Evolutionary conservation across 2,888 invertebrate species (phyloP), one percentile per base, ranked within the genome.

Genomic region (Drosophila subsilvestris): DNA sequence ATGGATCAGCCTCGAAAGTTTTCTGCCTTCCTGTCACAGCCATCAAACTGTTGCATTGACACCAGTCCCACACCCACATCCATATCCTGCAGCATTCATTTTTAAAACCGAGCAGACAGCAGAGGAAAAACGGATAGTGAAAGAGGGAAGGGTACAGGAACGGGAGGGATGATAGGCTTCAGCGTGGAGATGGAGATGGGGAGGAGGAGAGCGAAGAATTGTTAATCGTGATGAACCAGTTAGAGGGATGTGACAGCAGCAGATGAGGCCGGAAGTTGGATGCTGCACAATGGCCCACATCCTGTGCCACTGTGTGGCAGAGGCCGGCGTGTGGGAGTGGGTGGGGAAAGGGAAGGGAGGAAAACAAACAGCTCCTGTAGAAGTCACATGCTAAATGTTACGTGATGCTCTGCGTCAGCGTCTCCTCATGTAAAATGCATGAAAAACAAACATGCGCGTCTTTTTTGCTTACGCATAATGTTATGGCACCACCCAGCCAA

Each of bases 191-290:
- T 3, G 1, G 32, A 9, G 8, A 1, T 25, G 20, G 4, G 6
- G 25, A 6, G 12, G 17, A 29, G 18, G 51, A 42, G 22, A 4
- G 27, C 48, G n/a, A 29, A 37, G 54, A 68, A 74, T 76, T 79
- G 82, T 85, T 83, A 85, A 87, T 84, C 86, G 85, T 77, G 87
- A 87, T 83, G 87, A 81, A 79, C 85, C 85, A 84, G 83, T 87
- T 87, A 81, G 60, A 17, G n/a, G n/a, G 66, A 72, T 57, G 73
- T 71, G 71, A 72, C 73, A 63, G 63, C 43, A 68, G 47, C 51
- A 50, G 32, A 17, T n/a, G 37, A 17, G 25, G 49, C 62, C 51
- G 67, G 69, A 60, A 67, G 63, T 25, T 59, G 37, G n/a, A 37
- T 37, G n/a, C 37, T 37, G n/a, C 37, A 37, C 37, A n/a, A n/a